Percentiles rank a stretch among this genome's conserved stretches.
Evolutionary conservation across 2,113 vertebrate species (phyloP).

Genomic region (Mormyrus lacerda): DNA sequence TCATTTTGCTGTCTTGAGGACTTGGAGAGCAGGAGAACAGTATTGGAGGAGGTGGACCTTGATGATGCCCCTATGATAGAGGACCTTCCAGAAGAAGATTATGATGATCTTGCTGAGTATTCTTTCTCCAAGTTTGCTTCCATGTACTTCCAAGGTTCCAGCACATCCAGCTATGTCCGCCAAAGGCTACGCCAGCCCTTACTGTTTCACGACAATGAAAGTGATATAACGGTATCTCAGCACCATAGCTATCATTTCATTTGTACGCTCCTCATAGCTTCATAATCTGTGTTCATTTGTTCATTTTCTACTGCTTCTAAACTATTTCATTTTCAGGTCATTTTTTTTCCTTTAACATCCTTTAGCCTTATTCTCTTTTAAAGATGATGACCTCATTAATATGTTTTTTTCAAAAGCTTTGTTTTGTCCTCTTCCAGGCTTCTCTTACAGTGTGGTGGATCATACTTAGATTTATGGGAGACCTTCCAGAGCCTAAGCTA

Average conservation of each 20-base stretch:
- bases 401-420: not conserved
- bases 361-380: not conserved
- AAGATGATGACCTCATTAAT: not conserved
- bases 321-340: not conserved
- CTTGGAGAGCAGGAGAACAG: conserved; percentile 44
- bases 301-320: not conserved
- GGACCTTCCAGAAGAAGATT: conserved; percentile 58
- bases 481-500: conserved; percentile 70
- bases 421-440: conserved; percentile 53
- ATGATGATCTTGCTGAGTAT: conserved; percentile 71
- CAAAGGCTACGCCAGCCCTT: conserved; percentile 72
- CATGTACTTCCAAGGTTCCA: conserved; percentile 86
- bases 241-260: not conserved
- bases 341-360: not conserved
- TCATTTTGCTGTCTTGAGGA: conserved; percentile 45
- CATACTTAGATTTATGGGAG: conserved; percentile 89
- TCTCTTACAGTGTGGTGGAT: conserved; percentile 74
- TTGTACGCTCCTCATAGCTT: not conserved
- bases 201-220: conserved; percentile 81
- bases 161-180: conserved; percentile 68
- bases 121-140: conserved; percentile 88
- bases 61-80: conserved; percentile 68
- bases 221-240: conserved; percentile 65
- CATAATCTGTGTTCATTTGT: not conserved
- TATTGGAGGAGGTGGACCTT: conserved; percentile 71